Base-by-base conservation (phyloP, 2,113 vertebrate genomes). In the Tupaia tana region DNA sequence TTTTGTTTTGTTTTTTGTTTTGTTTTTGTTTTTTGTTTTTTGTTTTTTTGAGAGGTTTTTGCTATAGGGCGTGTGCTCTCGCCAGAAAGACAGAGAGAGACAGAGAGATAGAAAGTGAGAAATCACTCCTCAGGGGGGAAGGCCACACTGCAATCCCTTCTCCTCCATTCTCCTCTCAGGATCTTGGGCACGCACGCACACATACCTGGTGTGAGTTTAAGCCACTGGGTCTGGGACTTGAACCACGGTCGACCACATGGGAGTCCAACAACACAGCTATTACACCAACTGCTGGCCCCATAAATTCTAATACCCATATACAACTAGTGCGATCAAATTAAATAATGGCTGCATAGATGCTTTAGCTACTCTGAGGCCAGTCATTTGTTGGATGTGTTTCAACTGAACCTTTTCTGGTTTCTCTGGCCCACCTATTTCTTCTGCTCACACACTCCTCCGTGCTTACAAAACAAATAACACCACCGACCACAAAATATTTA, bases 401-500 rank as follows among this genome's bases (percentile, higher is more conserved):
- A 22, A 12, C 31, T 43, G 22, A 56, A 70, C 2, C 3, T 18
- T 54, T 24, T 9, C 29, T 56, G 69, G 27, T n/a, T 77, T 81
- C 63, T 88, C 59, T 27, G 92, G 31, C 24, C 6, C 54, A 82
- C 2, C 22, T 14, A 14, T 29, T 56, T 90, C 24, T 71, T 11
- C 43, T 13, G 6, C 3, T 29, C 22, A 9, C 9, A 6, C 2
- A 19, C 18, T 31, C 16, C 43, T 34, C 11, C 2, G 2, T 31
- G 29, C 18, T 80, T 71, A 73, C 4, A 43, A 70, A 74, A 20
- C 9, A 73, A 67, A 79, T 1, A 27, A 25, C 31, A 70, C 22
- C 1, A 1, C 3, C 58, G 3, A 4, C 1, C 15, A 54, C 78
- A 74, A 66, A 79, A 4, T 86, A 1, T 29, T 69, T 52, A 56